Evolutionary conservation across 2,888 invertebrate genomes (phyloP).

Genomic region (Lacanobia wlatinum): DNA sequence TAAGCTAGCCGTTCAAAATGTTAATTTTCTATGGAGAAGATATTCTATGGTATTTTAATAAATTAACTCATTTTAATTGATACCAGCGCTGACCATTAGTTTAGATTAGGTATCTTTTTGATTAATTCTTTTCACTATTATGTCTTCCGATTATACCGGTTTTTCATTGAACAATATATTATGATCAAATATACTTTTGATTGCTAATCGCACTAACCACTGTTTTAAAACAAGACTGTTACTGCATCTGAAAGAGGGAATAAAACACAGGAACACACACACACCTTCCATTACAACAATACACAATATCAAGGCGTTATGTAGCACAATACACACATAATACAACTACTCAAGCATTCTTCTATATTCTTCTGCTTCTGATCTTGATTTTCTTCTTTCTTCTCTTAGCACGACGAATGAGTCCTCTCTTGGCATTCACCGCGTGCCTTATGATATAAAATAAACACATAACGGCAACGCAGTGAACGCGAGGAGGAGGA

Average conservation of each 20-base stretch:
- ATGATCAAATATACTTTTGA: too few relatives aligned
- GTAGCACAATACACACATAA: not conserved
- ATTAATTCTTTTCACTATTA: too few relatives aligned
- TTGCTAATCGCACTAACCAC: too few relatives aligned
- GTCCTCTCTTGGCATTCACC: conserved; percentile 99
- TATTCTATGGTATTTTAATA: not conserved
- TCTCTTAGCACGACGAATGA: conserved; percentile 72
- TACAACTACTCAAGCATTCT: not conserved
- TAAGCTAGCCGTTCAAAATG: too few relatives aligned
- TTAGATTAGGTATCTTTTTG: too few relatives aligned
- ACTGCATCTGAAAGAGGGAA: not conserved
- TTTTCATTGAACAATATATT: too few relatives aligned
- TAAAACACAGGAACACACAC: not conserved
- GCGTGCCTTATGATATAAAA: conserved; percentile 98
- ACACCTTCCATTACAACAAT: too few relatives aligned
- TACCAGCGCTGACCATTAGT: not conserved
- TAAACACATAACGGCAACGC: conserved; percentile 97
- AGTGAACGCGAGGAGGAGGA: conserved; percentile 98
- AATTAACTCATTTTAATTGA: not conserved
- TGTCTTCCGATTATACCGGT: too few relatives aligned
- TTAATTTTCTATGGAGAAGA: not conserved
- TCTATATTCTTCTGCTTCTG: conserved; percentile 2
- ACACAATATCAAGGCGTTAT: not conserved
- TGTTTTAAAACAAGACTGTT: too few relatives aligned
- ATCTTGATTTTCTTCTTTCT: conserved; percentile 24